Conservation (phyloP, 1,140 invertebrate genomes). For the Bathynomus jamesi region DNA sequence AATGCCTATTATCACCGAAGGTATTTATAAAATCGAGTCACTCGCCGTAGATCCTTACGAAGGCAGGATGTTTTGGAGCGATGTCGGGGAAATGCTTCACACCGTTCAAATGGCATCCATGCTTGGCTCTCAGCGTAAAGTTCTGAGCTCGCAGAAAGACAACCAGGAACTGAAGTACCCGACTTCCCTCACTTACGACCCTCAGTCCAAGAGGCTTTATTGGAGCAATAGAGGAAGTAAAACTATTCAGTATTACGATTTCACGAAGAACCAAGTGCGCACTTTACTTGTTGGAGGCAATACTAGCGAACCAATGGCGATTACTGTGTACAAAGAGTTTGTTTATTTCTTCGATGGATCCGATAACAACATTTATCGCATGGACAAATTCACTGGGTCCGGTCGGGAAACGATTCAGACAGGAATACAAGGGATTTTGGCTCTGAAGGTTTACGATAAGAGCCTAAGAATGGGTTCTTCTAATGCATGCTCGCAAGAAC, state of each 20-base stretch:
- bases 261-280: slow-evolving; percentile 45
- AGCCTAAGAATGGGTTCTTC: slow-evolving; percentile 16
- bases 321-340: slow-evolving; percentile 51
- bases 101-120: slow-evolving; percentile 56
- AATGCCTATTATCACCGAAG: slow-evolving; percentile 47
- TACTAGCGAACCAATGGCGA: slow-evolving; percentile 46
- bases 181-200: slow-evolving; percentile 55
- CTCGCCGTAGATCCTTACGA: slow-evolving; percentile 59
- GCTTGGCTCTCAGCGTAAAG: slow-evolving; percentile 53
- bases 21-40: slow-evolving; percentile 44
- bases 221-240: slow-evolving; percentile 49
- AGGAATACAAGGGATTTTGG: slow-evolving; percentile 8
- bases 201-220: slow-evolving; percentile 55
- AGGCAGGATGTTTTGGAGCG: slow-evolving; percentile 57
- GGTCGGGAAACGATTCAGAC: slow-evolving; percentile 27
- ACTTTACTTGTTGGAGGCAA: slow-evolving; percentile 42
- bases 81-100: slow-evolving; percentile 43
- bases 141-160: slow-evolving; percentile 44
- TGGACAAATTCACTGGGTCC: slow-evolving; percentile 48
- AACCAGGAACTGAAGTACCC: slow-evolving; percentile 41
- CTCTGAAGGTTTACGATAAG: slow-evolving; percentile 23
- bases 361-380: slow-evolving; percentile 51
- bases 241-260: slow-evolving; percentile 56
- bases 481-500: slow-evolving; percentile 22
- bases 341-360: slow-evolving; percentile 56